Evolutionary conservation across 2,888 invertebrate species (phyloP), one percentile per base, ranked within the genome.

Genomic region (Gortyna flavago): DNA sequence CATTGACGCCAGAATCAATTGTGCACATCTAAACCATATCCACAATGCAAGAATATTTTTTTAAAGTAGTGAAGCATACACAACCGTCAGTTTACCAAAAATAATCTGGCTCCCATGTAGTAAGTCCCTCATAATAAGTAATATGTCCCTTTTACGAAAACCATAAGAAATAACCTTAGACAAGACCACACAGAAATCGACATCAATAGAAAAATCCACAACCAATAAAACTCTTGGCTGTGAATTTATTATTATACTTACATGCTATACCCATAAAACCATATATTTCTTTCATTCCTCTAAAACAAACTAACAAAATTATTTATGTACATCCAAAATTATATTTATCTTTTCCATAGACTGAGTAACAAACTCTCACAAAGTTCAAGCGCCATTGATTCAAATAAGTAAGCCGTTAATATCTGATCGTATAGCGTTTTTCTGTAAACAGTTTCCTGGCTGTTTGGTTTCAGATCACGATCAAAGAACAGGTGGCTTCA

Each of bases 401-500:
- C 87, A 90, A 88, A 89, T 86, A 87, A 90, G 87, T 87, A 84
- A 88, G 77, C 86, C 79, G 85, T 87, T 86, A 85, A 35, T 72
- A 89, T 91, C 89, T 88, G 89, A 90, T 89, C 87, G 75, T 84
- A 79, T 72, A 83, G 83, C 83, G 76, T 86, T 83, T 79, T 86
- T 85, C 86, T 85, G 89, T 92, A 92, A 91, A 91, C 92, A 92
- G 84, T 86, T 84, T 81, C 78, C 69, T 76, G 79, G 82, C 88
- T 91, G 92, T 93, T 93, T 91, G 88, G 87, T 85, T 89, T 91
- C 85, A 78, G 84, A 88, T 89, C 90, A 89, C 91, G 92, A 93
- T 93, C 92, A 92, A 91, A 93, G 91, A 80, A 85, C 90, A 89
- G 90, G 87, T 90, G 92, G 89, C 87, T 85, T 73, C 62, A 80